Evolutionary conservation across 2,888 invertebrate genomes (phyloP), one percentile per base, ranked within the genome.

Genomic region (Brachylomia viminalis): DNA sequence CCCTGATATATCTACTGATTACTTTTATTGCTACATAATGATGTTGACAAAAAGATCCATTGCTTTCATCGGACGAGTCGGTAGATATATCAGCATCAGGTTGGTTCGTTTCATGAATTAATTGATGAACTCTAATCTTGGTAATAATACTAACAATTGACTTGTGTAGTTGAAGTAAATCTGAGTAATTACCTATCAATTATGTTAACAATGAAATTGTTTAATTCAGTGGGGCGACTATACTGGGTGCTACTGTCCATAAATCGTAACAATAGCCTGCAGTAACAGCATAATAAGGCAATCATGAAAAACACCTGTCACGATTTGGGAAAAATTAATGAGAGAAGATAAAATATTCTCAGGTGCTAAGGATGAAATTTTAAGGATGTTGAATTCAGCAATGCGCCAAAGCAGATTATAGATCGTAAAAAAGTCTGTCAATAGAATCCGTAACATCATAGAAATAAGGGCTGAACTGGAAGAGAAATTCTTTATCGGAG

Each of bases 1-100:
- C 78, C 75, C 79, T 75, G 52, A 75, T 86, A 59, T 62, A 62
- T 49, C 49, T 7, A 20, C 49, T 49, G 49, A 49, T 83, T 67
- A 30, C n/a, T 47, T 70, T 76, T 74, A 77, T 79, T 77, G 74
- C 45, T 58, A 72, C 69, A 42, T 66, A 72, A 56, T 72, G 38
- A 61, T 75, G 42, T 61, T 45, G 38, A 74, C 27, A 45, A 73
- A 77, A 84, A 70, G 49, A 52, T 49, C 45, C 17, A 38, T 66
- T 59, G 71, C 70, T 85, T 64, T 84, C 61, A 27, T 61, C 47
- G 45, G 8, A 65, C 3, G 47, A 54, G 33, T 52, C 17, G 17
- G 47, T 49, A 20, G 30, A 4, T 54, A n/a, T 47, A 59, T 64
- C 27, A 47, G 38, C 27, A 13, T n/a, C 23, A 38, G 13, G 47